Conservation (phyloP, 2,113 vertebrate species). For the Saguinus midas region DNA sequence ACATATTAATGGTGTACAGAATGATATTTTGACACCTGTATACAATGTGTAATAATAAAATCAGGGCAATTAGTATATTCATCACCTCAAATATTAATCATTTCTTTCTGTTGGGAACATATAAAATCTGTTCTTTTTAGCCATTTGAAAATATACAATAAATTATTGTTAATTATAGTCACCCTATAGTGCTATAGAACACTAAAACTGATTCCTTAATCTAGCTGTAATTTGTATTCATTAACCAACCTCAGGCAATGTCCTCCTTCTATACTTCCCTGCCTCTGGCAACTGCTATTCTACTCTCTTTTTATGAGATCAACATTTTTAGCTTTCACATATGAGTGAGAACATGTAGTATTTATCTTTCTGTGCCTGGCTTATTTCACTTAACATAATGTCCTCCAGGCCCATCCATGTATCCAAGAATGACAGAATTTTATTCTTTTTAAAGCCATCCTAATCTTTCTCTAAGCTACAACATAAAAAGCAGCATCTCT, state of each 20-base stretch:
- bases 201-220: neutral
- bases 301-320: neutral
- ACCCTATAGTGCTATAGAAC: neutral
- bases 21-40: neutral
- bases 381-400: neutral
- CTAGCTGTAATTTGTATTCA: neutral
- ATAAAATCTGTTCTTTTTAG: neutral
- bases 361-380: neutral
- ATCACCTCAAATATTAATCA: neutral
- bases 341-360: neutral
- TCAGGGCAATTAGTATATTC: neutral
- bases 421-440: neutral
- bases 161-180: neutral
- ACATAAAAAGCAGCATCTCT: neutral
- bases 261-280: neutral
- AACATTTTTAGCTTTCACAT: neutral
- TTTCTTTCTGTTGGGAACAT: neutral
- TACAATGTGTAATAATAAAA: neutral
- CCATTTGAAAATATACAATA: neutral
- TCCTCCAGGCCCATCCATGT: neutral
- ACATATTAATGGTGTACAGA: neutral
- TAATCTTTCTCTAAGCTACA: conserved; percentile 11
- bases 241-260: neutral
- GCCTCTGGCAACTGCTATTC: neutral
- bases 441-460: neutral